Evolutionary conservation across 2,113 vertebrate species (phyloP), one percentile per base, ranked within the genome.

Genomic region (Benitochromis conjunctus): DNA sequence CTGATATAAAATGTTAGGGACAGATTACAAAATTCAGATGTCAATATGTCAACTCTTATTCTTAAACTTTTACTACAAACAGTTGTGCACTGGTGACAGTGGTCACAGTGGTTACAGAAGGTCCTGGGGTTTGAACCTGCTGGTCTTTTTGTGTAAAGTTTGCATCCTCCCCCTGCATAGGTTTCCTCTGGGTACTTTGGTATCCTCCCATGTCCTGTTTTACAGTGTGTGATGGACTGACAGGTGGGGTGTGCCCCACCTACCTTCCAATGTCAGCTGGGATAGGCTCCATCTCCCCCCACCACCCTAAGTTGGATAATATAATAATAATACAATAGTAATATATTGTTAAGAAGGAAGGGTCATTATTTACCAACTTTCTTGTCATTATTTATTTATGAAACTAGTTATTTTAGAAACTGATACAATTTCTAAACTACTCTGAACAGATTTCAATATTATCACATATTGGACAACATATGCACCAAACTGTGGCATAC

Each of bases 181-280:
- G 6, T 21, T 66, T 66, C 11, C 19, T 66, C 36, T 9, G 7
- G 0, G 1, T 64, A 64, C 34, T 64, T 7, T 38, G 19, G 36
- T 38, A 38, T 64, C 10, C 60, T 38, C 1, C 34, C 11, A 66
- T 36, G 36, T 41, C 36, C 62, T 66, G 36, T 66, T 41, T 66
- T 41, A 24, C 36, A 21, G 64, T 41, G 36, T 69, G 36, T 69
- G 36, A 43, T 69, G n/a, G 36, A 43, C 62, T 16, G 36, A 24
- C 12, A 2, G 62, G 36, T 64, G 60, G 60, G 6, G 62, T 66
- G 62, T 66, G 36, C 36, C 1, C 62, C 36, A 24, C 38, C 2
- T 69, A 43, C n/a, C 64, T 43, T 43, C 64, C 64, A 43, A 2
- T 69, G 36, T 69, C 38, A 69, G 0, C n/a, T 69, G 64, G n/a